These are phyloP conservation scores for Anticlea derivata DNA, from an alignment of 2,888 invertebrate species.

Conservation along the genomic window DNA sequence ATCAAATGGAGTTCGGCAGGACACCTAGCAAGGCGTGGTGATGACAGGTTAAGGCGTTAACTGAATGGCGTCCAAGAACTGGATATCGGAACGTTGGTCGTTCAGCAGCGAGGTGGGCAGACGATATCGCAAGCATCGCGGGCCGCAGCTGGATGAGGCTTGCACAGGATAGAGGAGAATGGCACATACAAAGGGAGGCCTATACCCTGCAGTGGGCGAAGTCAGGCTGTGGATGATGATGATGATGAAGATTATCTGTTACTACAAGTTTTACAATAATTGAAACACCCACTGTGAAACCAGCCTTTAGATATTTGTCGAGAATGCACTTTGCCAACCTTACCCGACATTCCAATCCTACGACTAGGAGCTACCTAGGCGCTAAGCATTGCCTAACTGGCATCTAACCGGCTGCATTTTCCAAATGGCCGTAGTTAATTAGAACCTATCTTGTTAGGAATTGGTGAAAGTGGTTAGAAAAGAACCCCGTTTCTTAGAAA, in stretches of 20 bases:
- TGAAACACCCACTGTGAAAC: neutral
- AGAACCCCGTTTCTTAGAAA: neutral
- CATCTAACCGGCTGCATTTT: slow-evolving; percentile 20
- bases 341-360: slow-evolving; percentile 23
- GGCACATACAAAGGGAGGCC: too few relatives aligned
- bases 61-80: too few relatives aligned
- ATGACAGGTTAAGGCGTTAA: too few relatives aligned
- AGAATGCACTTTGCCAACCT: slow-evolving; percentile 24
- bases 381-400: slow-evolving; percentile 22
- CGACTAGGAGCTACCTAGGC: slow-evolving; percentile 12
- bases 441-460: slow-evolving; percentile 7
- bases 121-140: too few relatives aligned
- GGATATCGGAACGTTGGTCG: too few relatives aligned
- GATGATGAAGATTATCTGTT: neutral
- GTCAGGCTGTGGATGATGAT: too few relatives aligned
- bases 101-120: too few relatives aligned
- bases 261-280: neutral
- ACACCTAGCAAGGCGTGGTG: too few relatives aligned
- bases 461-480: slow-evolving; percentile 29
- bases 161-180: too few relatives aligned
- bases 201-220: too few relatives aligned
- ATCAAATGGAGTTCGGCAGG: too few relatives aligned
- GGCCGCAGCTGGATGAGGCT: too few relatives aligned
- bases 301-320: slow-evolving; percentile 18
- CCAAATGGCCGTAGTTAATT: slow-evolving; percentile 17